Evolutionary conservation across 2,797 vertebrate genomes (phyloP).

Genomic region (Gephyroberyx darwinii): DNA sequence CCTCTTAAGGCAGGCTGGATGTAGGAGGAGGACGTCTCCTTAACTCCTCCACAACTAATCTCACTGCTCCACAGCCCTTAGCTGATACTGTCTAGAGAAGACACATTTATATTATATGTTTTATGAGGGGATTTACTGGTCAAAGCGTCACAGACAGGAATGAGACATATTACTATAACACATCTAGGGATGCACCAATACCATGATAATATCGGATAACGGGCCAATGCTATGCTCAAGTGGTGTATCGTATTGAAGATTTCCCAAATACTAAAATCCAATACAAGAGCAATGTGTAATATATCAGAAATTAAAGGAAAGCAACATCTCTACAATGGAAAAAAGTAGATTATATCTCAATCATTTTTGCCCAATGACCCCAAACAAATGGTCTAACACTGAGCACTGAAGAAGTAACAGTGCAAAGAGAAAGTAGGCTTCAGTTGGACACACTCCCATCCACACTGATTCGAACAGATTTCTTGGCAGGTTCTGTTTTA

Average conservation of each 20-base stretch:
- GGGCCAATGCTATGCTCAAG: constrained; percentile 4
- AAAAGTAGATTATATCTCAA: neutral
- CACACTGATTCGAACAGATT: constrained; percentile 53
- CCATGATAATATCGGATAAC: constrained; percentile 2
- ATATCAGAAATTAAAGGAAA: neutral
- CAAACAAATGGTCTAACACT: neutral
- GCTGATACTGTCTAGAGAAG: constrained; percentile 59
- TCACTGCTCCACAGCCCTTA: constrained; percentile 65
- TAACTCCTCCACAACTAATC: constrained; percentile 77
- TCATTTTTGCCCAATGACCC: neutral
- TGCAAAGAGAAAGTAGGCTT: constrained; percentile 27
- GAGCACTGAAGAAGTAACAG: neutral
- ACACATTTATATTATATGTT: constrained; percentile 59
- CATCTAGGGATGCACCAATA: constrained; percentile 21
- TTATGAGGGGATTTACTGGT: constrained; percentile 67
- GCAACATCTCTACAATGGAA: constrained; percentile 1
- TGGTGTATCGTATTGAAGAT: constrained; percentile 1
- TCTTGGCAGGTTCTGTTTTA: constrained; percentile 64
- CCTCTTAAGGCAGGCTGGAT: constrained; percentile 68
- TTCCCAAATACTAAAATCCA: neutral
- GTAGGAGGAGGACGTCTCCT: constrained; percentile 59
- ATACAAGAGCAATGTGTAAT: neutral
- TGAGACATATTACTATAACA: constrained; percentile 40
- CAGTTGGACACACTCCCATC: constrained; percentile 41
- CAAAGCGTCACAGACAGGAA: constrained; percentile 43